Percentiles rank a stretch among this genome's conserved stretches.
Conservation (phyloP, 1,140 invertebrate species). For the Drosophila repletoides region DNA sequence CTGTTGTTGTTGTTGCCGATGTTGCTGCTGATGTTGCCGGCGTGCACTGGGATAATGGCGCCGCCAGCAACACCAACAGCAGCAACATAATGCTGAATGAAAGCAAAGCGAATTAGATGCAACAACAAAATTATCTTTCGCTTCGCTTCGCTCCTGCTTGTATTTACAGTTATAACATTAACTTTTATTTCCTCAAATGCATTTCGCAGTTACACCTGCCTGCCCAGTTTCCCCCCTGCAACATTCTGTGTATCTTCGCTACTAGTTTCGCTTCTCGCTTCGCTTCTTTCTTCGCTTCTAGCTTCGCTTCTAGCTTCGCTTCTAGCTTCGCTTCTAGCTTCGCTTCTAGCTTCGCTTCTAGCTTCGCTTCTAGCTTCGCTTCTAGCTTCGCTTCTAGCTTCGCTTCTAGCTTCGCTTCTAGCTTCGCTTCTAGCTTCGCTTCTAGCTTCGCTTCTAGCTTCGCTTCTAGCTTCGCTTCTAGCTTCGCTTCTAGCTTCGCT, state of each 20-base stretch:
- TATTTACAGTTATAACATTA: slow-evolving; percentile 68
- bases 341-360: too few species aligned
- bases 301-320: too few species aligned
- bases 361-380: too few species aligned
- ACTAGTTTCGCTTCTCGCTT: too few species aligned
- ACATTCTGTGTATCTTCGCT: too few species aligned
- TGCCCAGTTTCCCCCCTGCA: background rate
- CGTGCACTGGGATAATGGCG: slow-evolving; percentile 49
- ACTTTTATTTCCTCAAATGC: slow-evolving; percentile 71
- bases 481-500: too few species aligned
- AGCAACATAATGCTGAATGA: slow-evolving; percentile 56
- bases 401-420: too few species aligned
- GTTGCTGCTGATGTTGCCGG: slow-evolving; percentile 18
- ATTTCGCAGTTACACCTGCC: slow-evolving; percentile 30
- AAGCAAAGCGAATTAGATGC: slow-evolving; percentile 68
- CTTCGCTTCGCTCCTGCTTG: slow-evolving; percentile 42
- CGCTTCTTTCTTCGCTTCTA: background rate
- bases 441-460: too few species aligned
- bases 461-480: too few species aligned
- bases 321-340: too few species aligned
- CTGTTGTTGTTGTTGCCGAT: slow-evolving; percentile 51
- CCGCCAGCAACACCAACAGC: slow-evolving; percentile 25
- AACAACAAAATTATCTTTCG: slow-evolving; percentile 64
- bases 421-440: too few species aligned
- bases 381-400: too few species aligned